Percentiles rank a stretch among this genome's conserved stretches.
These are phyloP conservation scores for Dysdera silvatica DNA, from an alignment of 1,140 invertebrate genomes.

Conservation along the genomic window DNA sequence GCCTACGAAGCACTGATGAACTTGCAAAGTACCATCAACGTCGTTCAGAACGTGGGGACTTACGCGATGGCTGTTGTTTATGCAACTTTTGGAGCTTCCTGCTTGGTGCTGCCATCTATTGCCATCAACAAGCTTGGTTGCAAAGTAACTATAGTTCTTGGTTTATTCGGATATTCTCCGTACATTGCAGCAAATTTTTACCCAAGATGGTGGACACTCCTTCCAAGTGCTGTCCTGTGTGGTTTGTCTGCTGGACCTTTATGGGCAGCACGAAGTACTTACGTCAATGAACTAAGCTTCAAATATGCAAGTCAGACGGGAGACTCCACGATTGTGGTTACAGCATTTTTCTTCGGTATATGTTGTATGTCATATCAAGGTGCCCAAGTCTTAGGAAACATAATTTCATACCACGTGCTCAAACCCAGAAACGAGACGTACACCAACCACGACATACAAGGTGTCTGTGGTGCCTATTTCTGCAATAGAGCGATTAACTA, in stretches of 20 bases:
- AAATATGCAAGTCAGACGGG: neutral
- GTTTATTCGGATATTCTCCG: constrained; percentile 41
- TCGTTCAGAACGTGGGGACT: constrained; percentile 14
- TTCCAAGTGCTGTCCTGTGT: constrained; percentile 43
- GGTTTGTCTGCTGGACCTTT: constrained; percentile 49
- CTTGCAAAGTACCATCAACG: constrained; percentile 29
- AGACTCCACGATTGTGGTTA: neutral
- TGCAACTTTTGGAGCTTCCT: constrained; percentile 36
- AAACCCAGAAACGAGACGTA: neutral
- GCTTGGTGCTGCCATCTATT: constrained; percentile 29
- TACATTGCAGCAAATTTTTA: constrained; percentile 46
- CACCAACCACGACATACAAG: neutral
- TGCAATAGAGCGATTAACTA: neutral
- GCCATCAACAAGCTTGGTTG: constrained; percentile 39
- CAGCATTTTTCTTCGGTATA: neutral
- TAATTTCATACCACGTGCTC: neutral
- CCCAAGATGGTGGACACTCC: constrained; percentile 36
- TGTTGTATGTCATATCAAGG: neutral
- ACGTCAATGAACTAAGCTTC: constrained; percentile 47
- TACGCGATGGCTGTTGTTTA: constrained; percentile 38
- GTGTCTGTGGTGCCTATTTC: neutral
- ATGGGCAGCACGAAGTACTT: constrained; percentile 51
- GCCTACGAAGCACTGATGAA: constrained; percentile 26
- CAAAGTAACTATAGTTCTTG: constrained; percentile 45
- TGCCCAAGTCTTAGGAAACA: neutral